Percentiles rank a stretch among this genome's conserved stretches.
Conservation (phyloP, 2,888 invertebrate species). For the Adela reaumurella region DNA sequence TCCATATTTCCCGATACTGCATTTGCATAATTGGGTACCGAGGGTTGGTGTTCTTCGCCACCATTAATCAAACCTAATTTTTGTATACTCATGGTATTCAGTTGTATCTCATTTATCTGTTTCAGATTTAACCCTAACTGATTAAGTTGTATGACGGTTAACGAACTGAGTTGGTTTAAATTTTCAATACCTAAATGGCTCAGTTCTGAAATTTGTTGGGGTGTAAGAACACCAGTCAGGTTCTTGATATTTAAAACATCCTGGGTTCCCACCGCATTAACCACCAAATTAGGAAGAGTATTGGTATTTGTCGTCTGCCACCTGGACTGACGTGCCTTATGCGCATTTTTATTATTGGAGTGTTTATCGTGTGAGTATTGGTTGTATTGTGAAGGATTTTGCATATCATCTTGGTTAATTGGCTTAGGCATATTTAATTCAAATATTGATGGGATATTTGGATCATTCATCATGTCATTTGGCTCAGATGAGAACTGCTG, state of each 20-base stretch:
- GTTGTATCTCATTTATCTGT: slow-evolving; percentile 60
- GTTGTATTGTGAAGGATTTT: slow-evolving; percentile 19
- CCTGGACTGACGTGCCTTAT: slow-evolving; percentile 47
- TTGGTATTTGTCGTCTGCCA: slow-evolving; percentile 44
- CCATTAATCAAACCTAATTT: slow-evolving; percentile 47
- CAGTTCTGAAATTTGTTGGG: slow-evolving; percentile 57
- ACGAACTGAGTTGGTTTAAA: slow-evolving; percentile 58
- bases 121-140: slow-evolving; percentile 57
- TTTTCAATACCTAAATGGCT: slow-evolving; percentile 58
- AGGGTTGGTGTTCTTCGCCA: slow-evolving; percentile 24
- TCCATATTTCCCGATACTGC: slow-evolving; percentile 28
- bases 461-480: slow-evolving; percentile 29
- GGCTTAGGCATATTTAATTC: slow-evolving; percentile 45
- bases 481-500: slow-evolving; percentile 34
- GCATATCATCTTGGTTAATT: slow-evolving; percentile 23
- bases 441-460: slow-evolving; percentile 42
- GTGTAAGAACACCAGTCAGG: slow-evolving; percentile 53
- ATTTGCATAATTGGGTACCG: slow-evolving; percentile 22
- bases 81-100: slow-evolving; percentile 58
- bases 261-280: slow-evolving; percentile 19
- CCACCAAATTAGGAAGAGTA: not conserved
- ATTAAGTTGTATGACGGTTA: slow-evolving; percentile 59
- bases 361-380: too few relatives aligned
- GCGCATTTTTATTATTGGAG: slow-evolving; percentile 35
- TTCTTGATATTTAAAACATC: slow-evolving; percentile 56